A percentile compares a stretch with the other conserved stretches of the same genome.
Evolutionary conservation across 1,140 invertebrate genomes (phyloP).

Genomic region (Himalopsyche phryganea): DNA sequence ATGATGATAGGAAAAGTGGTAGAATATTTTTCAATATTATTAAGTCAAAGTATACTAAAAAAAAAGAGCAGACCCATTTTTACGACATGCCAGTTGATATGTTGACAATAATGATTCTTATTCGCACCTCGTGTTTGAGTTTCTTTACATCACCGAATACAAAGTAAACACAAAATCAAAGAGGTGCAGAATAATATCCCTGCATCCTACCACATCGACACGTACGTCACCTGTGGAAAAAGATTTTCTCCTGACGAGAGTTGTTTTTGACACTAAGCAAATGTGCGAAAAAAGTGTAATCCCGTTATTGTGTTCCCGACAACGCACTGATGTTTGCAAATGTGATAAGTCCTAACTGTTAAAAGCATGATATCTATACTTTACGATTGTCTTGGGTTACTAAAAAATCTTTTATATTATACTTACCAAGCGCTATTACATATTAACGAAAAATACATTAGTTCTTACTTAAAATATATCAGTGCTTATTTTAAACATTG

Average conservation of each 20-base stretch:
- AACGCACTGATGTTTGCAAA: conserved; percentile 10
- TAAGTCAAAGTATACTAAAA: no score
- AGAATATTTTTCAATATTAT: no score
- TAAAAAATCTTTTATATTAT: no score
- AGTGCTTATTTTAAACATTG: no score
- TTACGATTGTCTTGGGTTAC: no score
- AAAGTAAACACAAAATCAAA: conserved; percentile 7
- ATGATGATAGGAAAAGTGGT: no score
- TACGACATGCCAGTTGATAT: background rate
- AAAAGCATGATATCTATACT: background rate
- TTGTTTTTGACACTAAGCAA: conserved; percentile 8
- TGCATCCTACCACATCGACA: background rate
- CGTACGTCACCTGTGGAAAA: conserved; percentile 16
- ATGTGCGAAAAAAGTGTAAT: conserved; percentile 13
- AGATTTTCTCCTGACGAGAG: conserved; percentile 6
- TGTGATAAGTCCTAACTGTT: conserved; percentile 9
- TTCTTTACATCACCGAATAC: conserved; percentile 5
- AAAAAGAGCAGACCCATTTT: no score
- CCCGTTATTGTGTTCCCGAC: conserved; percentile 3
- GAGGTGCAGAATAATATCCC: background rate
- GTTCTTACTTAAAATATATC: no score
- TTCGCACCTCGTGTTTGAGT: conserved; percentile 8
- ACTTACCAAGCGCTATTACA: no score
- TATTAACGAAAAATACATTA: no score
- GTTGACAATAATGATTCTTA: background rate